Evolutionary conservation across 2,797 vertebrate genomes (phyloP).

Genomic region (Oryzias dopingdopingensis): DNA sequence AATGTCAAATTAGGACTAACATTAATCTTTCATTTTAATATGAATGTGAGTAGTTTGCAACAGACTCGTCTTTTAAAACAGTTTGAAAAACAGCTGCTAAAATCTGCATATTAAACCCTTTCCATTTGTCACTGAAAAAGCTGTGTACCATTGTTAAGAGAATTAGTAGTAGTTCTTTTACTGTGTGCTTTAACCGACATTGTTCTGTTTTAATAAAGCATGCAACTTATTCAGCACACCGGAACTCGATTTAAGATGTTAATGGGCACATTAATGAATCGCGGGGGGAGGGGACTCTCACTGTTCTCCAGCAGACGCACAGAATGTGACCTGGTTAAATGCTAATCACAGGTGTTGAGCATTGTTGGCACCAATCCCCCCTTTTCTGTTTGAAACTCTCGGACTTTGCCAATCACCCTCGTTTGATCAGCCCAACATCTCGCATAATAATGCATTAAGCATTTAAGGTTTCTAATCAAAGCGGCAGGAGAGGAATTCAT

Average conservation of each 20-base stretch:
- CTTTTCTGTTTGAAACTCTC: conserved; percentile 71
- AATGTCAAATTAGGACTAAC: too few species aligned
- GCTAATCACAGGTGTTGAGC: conserved; percentile 77
- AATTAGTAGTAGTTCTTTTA: not conserved
- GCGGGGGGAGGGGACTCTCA: conserved; percentile 33
- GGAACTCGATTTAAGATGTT: conserved; percentile 27
- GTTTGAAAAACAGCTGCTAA: too few species aligned
- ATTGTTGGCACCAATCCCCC: conserved; percentile 65
- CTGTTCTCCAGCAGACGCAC: conserved; percentile 28
- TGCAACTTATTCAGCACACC: conserved; percentile 30
- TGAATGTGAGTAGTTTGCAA: too few species aligned
- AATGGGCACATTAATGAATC: conserved; percentile 60
- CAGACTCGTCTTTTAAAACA: too few species aligned
- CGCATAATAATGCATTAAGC: conserved; percentile 83
- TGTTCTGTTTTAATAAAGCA: conserved; percentile 27
- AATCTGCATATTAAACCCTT: too few species aligned
- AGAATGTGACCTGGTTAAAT: conserved; percentile 72
- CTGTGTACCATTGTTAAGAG: too few species aligned
- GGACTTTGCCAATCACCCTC: conserved; percentile 77
- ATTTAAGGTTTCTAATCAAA: conserved; percentile 78
- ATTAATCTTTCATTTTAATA: too few species aligned
- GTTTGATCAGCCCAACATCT: conserved; percentile 73
- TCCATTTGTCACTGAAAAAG: too few species aligned
- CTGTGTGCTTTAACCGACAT: conserved; percentile 7
- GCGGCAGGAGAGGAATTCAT: conserved; percentile 70